phyloP scores from a whole-genome alignment of 2,888 invertebrate species.

The Disparrhopalites patrizii region DNA sequence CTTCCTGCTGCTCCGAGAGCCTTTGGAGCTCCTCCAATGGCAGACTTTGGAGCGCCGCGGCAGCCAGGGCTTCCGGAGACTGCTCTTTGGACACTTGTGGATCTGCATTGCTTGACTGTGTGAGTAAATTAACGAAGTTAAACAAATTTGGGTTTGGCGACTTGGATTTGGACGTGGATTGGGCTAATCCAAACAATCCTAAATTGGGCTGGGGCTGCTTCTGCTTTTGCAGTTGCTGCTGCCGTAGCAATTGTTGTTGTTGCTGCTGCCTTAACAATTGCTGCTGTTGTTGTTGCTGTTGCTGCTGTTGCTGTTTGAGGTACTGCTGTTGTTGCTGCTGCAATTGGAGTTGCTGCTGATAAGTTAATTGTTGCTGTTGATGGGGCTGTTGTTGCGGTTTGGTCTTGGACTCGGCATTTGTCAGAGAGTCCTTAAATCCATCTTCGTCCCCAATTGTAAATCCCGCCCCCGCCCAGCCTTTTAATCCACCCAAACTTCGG shows the following conservation, averaged over 20 bases:
- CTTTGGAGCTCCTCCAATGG: not conserved
- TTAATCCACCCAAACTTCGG: constrained; percentile 79
- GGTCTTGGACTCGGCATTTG: constrained; percentile 68
- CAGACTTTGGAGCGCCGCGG: not conserved
- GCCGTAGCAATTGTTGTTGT: constrained; percentile 55
- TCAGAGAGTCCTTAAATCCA: constrained; percentile 76
- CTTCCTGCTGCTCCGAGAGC: not conserved
- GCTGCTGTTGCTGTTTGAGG: not conserved
- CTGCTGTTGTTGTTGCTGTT: constrained; percentile 14
- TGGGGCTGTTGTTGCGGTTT: constrained; percentile 6
- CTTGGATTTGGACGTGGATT: no score
- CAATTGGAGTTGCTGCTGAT: not conserved
- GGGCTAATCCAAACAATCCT: no score
- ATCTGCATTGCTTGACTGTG: not conserved
- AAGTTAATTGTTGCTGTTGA: not conserved
- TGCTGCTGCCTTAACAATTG: constrained; percentile 64
- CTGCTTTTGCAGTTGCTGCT: constrained; percentile 38
- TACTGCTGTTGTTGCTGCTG: constrained; percentile 27
- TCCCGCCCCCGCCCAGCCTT: constrained; percentile 57
- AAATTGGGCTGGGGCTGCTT: not conserved
- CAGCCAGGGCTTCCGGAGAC: not conserved
- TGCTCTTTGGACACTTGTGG: not conserved
- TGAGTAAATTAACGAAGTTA: not conserved
- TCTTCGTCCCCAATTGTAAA: constrained; percentile 82
- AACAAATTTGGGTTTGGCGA: not conserved